Percentiles rank a stretch among this genome's conserved stretches.
Evolutionary conservation across 2,888 invertebrate genomes (phyloP).

Genomic region (Drosophila mercatorum): DNA sequence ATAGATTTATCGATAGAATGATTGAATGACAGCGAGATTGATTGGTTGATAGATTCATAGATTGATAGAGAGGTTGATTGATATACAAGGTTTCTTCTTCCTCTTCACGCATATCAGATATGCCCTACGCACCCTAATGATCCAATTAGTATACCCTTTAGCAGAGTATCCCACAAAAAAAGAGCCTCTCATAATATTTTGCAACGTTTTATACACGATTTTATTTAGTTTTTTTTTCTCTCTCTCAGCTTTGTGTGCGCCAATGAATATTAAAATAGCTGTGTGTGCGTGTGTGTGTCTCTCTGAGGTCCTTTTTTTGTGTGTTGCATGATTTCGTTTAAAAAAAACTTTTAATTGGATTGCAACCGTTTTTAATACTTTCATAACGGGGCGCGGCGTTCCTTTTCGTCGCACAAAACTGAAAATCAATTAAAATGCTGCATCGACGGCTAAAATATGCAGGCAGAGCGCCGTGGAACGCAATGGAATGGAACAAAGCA

Average conservation of each 20-base stretch:
- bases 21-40: background rate
- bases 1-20: background rate
- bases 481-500: constrained; percentile 6
- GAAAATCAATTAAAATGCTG: constrained; percentile 74
- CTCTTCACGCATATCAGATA: too few species aligned
- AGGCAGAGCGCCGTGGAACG: background rate
- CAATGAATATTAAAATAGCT: constrained; percentile 72
- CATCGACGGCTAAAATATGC: constrained; percentile 59
- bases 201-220: background rate
- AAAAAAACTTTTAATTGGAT: constrained; percentile 77
- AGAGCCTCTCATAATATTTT: constrained; percentile 5
- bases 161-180: background rate
- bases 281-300: constrained; percentile 3
- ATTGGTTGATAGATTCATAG: too few species aligned
- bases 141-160: background rate
- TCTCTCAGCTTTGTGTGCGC: constrained; percentile 13
- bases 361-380: constrained; percentile 73
- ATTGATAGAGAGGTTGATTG: too few species aligned
- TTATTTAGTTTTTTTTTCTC: constrained; percentile 9
- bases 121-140: background rate
- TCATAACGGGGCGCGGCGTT: constrained; percentile 50
- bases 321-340: constrained; percentile 47
- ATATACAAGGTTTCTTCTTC: too few species aligned
- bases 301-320: constrained; percentile 11
- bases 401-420: constrained; percentile 36